A percentile compares a stretch with the other conserved stretches of the same genome.
Conservation (phyloP, 1,140 invertebrate genomes). For the Oedothorax gibbosus region DNA sequence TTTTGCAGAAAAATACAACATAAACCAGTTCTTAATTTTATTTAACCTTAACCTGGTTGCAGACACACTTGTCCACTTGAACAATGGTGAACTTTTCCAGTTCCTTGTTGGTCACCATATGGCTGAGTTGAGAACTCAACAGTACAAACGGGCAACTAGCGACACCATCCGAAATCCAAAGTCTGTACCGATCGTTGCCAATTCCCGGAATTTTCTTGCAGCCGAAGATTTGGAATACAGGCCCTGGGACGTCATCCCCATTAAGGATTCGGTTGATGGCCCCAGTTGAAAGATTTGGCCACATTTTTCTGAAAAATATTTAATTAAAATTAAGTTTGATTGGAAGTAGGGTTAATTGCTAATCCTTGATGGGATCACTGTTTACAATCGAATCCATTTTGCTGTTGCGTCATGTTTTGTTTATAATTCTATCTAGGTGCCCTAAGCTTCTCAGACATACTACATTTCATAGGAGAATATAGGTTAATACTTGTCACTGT, state of each 20-base stretch:
- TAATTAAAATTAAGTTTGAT: too few relatives aligned
- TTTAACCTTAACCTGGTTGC: slow-evolving; percentile 72
- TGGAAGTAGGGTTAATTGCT: too few relatives aligned
- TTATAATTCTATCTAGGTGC: too few relatives aligned
- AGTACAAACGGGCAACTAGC: slow-evolving; percentile 88
- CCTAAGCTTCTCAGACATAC: too few relatives aligned
- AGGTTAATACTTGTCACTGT: too few relatives aligned
- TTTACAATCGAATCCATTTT: too few relatives aligned
- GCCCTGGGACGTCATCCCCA: slow-evolving; percentile 38
- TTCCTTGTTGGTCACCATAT: slow-evolving; percentile 77
- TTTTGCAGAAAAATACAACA: too few relatives aligned
- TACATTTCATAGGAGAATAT: too few relatives aligned
- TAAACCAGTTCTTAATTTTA: too few relatives aligned
- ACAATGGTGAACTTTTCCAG: slow-evolving; percentile 82
- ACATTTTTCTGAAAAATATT: slow-evolving; percentile 10
- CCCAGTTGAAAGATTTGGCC: slow-evolving; percentile 20
- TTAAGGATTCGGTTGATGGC: slow-evolving; percentile 34
- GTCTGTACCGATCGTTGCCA: slow-evolving; percentile 82
- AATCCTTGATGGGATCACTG: too few relatives aligned
- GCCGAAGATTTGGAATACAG: slow-evolving; percentile 69
- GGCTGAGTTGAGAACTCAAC: slow-evolving; percentile 89
- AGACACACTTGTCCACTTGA: slow-evolving; percentile 81
- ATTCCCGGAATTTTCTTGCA: slow-evolving; percentile 75
- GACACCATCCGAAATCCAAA: slow-evolving; percentile 87
- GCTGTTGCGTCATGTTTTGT: too few relatives aligned